phyloP scores from a whole-genome alignment of 2,113 vertebrate species.

The Speoplatyrhinus poulsoni region DNA sequence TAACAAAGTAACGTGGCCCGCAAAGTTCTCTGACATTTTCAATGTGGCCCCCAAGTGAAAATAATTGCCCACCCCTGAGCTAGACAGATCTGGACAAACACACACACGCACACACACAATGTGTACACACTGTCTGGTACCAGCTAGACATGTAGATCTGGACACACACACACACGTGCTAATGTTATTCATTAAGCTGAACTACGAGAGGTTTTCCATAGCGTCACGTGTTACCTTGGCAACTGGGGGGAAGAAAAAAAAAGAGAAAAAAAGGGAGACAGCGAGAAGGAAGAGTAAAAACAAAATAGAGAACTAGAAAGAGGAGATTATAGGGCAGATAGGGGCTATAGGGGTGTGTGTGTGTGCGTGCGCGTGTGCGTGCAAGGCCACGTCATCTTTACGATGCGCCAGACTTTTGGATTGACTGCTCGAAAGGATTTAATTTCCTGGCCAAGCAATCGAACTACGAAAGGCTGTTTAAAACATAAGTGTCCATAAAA shows the following conservation, averaged over 20 bases:
- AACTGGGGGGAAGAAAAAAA: conserved; percentile 10
- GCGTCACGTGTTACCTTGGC: conserved; percentile 36
- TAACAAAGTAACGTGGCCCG: neutral
- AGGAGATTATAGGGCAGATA: neutral
- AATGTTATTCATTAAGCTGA: neutral
- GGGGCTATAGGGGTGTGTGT: neutral
- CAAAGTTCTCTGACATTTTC: no score
- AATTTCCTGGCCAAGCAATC: no score
- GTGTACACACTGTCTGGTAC: neutral
- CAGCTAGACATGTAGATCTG: conserved; percentile 1
- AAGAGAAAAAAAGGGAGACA: conserved; percentile 13
- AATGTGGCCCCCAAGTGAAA: no score
- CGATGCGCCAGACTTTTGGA: no score
- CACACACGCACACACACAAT: neutral
- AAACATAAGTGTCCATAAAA: no score
- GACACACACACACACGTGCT: neutral
- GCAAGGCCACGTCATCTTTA: no score
- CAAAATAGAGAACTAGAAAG: neutral
- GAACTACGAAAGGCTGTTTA: no score
- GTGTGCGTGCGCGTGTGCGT: no score
- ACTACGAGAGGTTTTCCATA: conserved; percentile 37
- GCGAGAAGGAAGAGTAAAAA: neutral
- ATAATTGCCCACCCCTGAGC: no score
- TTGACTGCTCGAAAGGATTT: no score
- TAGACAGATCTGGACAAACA: no score